Evolutionary conservation across 2,797 vertebrate genomes (phyloP).

Genomic region (Emys orbicularis): DNA sequence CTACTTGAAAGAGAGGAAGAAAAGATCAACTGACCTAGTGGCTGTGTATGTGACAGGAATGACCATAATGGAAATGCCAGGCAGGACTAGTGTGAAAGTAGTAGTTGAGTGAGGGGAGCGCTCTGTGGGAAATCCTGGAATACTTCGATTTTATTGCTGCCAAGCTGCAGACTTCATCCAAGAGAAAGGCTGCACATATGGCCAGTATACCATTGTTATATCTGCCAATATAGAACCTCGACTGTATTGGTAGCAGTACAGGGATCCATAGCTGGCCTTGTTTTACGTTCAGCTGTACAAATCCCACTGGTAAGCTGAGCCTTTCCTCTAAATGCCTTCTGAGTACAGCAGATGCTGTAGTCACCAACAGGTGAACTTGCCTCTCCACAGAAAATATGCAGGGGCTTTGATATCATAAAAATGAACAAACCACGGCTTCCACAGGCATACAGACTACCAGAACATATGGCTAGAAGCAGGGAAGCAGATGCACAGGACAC

Average conservation of each 20-base stretch:
- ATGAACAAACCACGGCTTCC: background rate
- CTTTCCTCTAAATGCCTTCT: background rate
- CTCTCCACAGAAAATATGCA: background rate
- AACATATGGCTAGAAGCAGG: background rate
- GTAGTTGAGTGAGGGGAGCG: background rate
- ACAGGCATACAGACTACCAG: background rate
- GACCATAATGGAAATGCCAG: background rate
- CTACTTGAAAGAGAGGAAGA: background rate
- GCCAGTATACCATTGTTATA: background rate
- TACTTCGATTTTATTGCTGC: background rate
- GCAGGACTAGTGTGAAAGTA: background rate
- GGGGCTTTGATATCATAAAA: background rate
- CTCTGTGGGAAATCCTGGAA: background rate
- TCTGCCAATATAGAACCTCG: background rate
- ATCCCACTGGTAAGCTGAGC: background rate
- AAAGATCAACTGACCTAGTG: background rate
- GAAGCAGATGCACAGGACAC: background rate
- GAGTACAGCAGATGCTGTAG: background rate
- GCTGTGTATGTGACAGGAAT: background rate
- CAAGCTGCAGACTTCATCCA: background rate
- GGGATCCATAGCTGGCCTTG: background rate
- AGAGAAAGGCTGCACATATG: background rate
- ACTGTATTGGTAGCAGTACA: background rate
- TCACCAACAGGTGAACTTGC: background rate
- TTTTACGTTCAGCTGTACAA: background rate